These are phyloP conservation scores for Nesidiocoris tenuis DNA, from an alignment of 2,888 invertebrate species.

Conservation along the genomic window DNA sequence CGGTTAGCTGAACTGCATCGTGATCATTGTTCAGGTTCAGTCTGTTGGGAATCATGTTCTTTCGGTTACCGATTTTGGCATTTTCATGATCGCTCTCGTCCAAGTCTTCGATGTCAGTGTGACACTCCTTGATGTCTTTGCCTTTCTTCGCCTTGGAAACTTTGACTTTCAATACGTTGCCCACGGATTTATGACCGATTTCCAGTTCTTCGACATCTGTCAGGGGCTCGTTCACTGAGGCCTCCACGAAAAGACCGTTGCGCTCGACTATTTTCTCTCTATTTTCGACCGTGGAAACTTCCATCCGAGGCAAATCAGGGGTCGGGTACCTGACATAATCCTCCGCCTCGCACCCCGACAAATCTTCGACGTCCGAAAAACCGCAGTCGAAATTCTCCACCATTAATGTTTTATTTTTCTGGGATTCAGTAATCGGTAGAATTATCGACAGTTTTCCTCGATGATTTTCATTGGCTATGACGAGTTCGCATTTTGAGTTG, in stretches of 20 bases:
- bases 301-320: conserved; percentile 51
- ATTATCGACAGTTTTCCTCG: conserved; percentile 52
- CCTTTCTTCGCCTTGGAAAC: conserved; percentile 13
- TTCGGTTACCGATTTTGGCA: not conserved
- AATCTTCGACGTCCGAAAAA: conserved; percentile 52
- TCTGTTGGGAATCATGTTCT: too few relatives aligned
- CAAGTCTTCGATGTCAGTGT: conserved; percentile 57
- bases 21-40: not conserved
- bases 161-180: conserved; percentile 24
- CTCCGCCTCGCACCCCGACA: conserved; percentile 53
- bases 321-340: conserved; percentile 49
- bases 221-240: conserved; percentile 53
- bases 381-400: conserved; percentile 40
- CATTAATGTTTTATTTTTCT: conserved; percentile 53
- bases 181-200: conserved; percentile 47
- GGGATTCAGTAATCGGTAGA: conserved; percentile 52
- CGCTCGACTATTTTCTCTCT: conserved; percentile 51
- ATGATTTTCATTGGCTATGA: conserved; percentile 56
- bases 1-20: conserved; percentile 51
- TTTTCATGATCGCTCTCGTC: conserved; percentile 29
- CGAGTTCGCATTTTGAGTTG: conserved; percentile 56
- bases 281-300: conserved; percentile 52
- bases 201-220: conserved; percentile 59
- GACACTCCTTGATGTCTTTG: conserved; percentile 46
- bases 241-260: conserved; percentile 47